Evolutionary conservation across 1,140 invertebrate genomes (phyloP), one percentile per base, ranked within the genome.

Genomic region (Drosophila setifemur): DNA sequence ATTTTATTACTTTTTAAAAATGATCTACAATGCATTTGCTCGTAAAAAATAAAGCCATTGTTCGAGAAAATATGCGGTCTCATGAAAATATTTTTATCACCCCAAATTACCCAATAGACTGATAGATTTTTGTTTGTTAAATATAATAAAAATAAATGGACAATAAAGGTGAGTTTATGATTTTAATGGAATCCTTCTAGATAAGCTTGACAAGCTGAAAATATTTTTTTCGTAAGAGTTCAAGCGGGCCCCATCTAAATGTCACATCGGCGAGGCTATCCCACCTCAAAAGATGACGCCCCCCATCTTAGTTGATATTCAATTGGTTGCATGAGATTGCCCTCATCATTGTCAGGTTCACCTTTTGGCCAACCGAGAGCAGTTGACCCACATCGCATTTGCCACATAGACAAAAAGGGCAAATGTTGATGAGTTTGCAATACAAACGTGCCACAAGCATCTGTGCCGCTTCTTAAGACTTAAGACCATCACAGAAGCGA

Each of bases 331-430:
- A 21, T 18, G 2, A 39, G 14, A 63, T 47, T 48, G 58, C 60
- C 61, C 60, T 64, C 33, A 64, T 64, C 61, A 64, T 64, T 64
- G 61, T 53, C 63, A 43, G 23, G 28, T 43, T 67, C 23, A 67
- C 61, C 60, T 37, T 52, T 52, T 26, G 37, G 25, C 37, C 37
- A 11, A 33, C 23, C 18, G 11, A 29, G 25, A 31, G 26, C 61
- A 43, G 37, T 67, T 67, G 60, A 67, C 63, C 61, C 63, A 67
- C 63, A 53, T 63, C 52, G 25, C 23, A 49, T 12, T 26, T 25
- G 58, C 60, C 54, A 61, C 42, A 64, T 28, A 33, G 44, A 28
- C 23, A 63, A 63, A 42, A 23, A 31, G 21, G 23, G 18, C 21
- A 43, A 66, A 43, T 29, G 31, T 19, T 64, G 58, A 64, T 64